phyloP scores from a whole-genome alignment of 2,797 vertebrate genomes.

The Cyprinella venusta region DNA sequence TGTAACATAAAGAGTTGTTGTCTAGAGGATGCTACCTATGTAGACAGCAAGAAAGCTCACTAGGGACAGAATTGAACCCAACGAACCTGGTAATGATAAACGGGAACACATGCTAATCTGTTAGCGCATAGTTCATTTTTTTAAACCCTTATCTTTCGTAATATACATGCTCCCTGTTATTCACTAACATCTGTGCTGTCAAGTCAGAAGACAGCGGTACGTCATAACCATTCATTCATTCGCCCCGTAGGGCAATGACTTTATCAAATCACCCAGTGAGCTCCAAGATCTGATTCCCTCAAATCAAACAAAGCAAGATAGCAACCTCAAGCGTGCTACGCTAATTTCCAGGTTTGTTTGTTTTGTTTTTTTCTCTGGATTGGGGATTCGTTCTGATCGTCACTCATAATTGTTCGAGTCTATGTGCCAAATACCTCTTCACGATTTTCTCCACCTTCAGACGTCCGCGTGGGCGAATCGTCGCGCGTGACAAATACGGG shows the following conservation, averaged over 20 bases:
- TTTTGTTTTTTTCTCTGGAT: slow-evolving; percentile 34
- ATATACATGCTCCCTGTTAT: background rate
- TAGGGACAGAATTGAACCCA: background rate
- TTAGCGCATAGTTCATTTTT: background rate
- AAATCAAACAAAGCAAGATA: slow-evolving; percentile 40
- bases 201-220: background rate
- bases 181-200: slow-evolving; percentile 12
- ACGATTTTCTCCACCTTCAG: slow-evolving; percentile 54
- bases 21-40: background rate
- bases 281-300: slow-evolving; percentile 41
- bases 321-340: slow-evolving; percentile 24
- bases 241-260: background rate
- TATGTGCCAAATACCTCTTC: slow-evolving; percentile 66
- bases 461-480: slow-evolving; percentile 51
- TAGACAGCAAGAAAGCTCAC: slow-evolving; percentile 21
- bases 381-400: slow-evolving; percentile 47
- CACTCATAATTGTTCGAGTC: slow-evolving; percentile 51
- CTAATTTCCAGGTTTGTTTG: slow-evolving; percentile 4
- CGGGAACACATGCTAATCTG: background rate
- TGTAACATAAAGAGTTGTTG: background rate
- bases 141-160: background rate
- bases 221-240: slow-evolving; percentile 19
- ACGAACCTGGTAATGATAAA: slow-evolving; percentile 24
- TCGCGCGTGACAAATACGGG: slow-evolving; percentile 76
- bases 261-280: slow-evolving; percentile 22